A percentile compares a stretch with the other conserved stretches of the same genome.
These are phyloP conservation scores for Sphaerophoria taeniata DNA, from an alignment of 2,888 invertebrate species.

Conservation along the genomic window DNA sequence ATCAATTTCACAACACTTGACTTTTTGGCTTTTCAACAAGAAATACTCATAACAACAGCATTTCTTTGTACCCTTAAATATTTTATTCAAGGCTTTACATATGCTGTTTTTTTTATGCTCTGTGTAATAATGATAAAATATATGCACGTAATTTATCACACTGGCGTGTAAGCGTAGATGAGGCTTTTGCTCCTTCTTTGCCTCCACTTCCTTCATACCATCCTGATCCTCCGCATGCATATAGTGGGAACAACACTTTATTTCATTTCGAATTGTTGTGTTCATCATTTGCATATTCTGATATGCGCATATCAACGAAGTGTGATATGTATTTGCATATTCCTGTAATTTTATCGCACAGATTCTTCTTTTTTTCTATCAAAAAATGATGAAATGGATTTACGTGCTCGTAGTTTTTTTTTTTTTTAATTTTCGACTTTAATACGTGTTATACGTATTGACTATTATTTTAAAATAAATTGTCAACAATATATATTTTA, in stretches of 20 bases:
- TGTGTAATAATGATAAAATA: conserved; percentile 45
- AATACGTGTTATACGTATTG: conserved; percentile 26
- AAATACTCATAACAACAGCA: not conserved
- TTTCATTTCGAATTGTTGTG: conserved; percentile 45
- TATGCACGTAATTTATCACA: conserved; percentile 36
- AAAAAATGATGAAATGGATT: conserved; percentile 47
- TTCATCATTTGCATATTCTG: conserved; percentile 52
- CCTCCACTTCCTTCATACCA: too few species aligned
- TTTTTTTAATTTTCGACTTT: not conserved
- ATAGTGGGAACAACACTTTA: conserved; percentile 15
- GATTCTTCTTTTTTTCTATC: conserved; percentile 29
- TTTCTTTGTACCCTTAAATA: conserved; percentile 32
- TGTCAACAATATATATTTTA: conserved; percentile 19
- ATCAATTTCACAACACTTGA: conserved; percentile 33
- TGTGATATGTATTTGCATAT: conserved; percentile 20
- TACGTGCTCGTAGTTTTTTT: conserved; percentile 9
- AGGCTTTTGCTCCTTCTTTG: not conserved
- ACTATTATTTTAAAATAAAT: conserved; percentile 36
- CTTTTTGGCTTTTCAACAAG: conserved; percentile 17
- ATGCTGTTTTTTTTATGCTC: not conserved
- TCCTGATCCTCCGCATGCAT: not conserved
- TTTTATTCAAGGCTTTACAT: conserved; percentile 25
- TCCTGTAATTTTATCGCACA: conserved; percentile 44
- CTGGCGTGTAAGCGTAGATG: not conserved
- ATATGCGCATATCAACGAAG: conserved; percentile 45